A percentile compares a stretch with the other conserved stretches of the same genome.
phyloP scores from a whole-genome alignment of 2,888 invertebrate genomes.

The Conistra vaccinii region DNA sequence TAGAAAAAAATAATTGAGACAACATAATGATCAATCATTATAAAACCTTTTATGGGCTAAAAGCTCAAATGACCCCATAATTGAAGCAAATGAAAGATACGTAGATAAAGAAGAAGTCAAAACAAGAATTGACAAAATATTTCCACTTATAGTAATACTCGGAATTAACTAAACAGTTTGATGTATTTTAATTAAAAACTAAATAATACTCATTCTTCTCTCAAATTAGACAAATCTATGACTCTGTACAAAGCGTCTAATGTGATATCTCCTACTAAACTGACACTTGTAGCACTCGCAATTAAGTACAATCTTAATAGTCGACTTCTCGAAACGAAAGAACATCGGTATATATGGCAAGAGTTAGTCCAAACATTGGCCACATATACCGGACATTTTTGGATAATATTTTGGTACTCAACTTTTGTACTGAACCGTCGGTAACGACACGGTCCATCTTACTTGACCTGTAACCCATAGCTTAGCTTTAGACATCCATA shows the following conservation, averaged over 20 bases:
- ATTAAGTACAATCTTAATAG: conserved; percentile 66
- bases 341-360: conserved; percentile 60
- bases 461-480: conserved; percentile 85
- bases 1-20: conserved; percentile 16
- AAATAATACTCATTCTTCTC: conserved; percentile 37
- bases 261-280: conserved; percentile 66
- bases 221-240: conserved; percentile 49
- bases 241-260: conserved; percentile 65
- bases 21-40: conserved; percentile 27
- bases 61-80: conserved; percentile 41
- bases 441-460: conserved; percentile 85
- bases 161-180: conserved; percentile 7
- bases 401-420: conserved; percentile 88
- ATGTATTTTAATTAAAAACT: conserved; percentile 28
- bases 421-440: conserved; percentile 87
- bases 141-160: background rate
- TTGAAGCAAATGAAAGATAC: background rate
- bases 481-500: conserved; percentile 80
- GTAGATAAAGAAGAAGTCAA: background rate
- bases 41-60: conserved; percentile 25
- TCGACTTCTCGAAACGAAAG: conserved; percentile 58
- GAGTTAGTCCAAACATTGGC: conserved; percentile 58
- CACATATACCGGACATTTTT: conserved; percentile 71
- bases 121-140: conserved; percentile 10
- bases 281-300: conserved; percentile 64